Conservation (phyloP, 1,140 invertebrate species). For the Drosophila arawakana region DNA sequence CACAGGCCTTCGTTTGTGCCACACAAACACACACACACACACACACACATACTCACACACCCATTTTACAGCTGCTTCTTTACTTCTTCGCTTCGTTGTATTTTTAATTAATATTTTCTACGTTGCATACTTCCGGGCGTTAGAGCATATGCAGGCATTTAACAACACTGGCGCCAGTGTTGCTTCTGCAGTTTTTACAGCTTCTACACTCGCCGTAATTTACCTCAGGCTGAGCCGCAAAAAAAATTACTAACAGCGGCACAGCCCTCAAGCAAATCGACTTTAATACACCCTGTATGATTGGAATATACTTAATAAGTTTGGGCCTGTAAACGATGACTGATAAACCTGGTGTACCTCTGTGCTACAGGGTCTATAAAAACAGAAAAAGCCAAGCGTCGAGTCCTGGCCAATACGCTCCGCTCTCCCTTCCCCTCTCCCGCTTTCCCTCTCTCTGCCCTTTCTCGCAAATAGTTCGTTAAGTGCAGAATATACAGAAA, state of each 20-base stretch:
- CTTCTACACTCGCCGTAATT: constrained; percentile 7
- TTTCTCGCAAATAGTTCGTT: constrained; percentile 9
- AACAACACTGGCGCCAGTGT: constrained; percentile 43
- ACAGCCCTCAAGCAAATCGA: too few species aligned
- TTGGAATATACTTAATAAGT: too few species aligned
- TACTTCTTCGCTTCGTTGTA: constrained; percentile 30
- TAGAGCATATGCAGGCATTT: constrained; percentile 34
- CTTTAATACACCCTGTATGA: too few species aligned
- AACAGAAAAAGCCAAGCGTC: not conserved
- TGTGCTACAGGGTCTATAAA: too few species aligned
- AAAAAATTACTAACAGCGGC: not conserved
- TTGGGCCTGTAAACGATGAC: too few species aligned
- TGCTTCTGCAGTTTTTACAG: constrained; percentile 39
- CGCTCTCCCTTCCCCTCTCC: not conserved
- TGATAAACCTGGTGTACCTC: too few species aligned
- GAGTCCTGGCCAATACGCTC: constrained; percentile 3
- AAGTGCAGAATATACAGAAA: not conserved
- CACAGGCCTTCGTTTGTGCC: not conserved
- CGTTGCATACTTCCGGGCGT: constrained; percentile 40
- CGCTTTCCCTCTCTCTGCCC: not conserved
- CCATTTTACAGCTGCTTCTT: constrained; percentile 20
- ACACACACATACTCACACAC: not conserved
- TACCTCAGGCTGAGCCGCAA: constrained; percentile 16
- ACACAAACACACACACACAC: not conserved
- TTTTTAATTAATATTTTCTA: constrained; percentile 77